Evolutionary conservation across 2,888 invertebrate species (phyloP), one percentile per base, ranked within the genome.

Genomic region (Spisula solida): DNA sequence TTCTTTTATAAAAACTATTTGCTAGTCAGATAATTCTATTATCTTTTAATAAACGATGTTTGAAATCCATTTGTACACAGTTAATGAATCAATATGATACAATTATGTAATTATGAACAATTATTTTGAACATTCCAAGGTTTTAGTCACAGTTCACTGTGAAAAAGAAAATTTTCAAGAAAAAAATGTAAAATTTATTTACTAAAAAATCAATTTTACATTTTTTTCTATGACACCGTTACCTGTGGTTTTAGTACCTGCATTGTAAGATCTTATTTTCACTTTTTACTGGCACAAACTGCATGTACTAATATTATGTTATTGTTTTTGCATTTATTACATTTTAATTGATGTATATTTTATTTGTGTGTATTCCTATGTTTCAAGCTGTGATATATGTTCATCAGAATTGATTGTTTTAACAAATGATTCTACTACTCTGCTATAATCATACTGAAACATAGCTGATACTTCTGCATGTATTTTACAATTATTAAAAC

Each of bases 311-410:
- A 66, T 25, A 25, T 25, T 66, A 10, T 25, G 5, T 66, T 66
- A 51, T 66, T 66, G n/a, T 25, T 66, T 66, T 66, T 25, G 60
- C 60, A 66, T 66, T 66, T 66, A 66, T 66, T 66, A 66, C n/a
- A n/a, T 60, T 66, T 66, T 25, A 66, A 66, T 66, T 51, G 51
- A 6, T 66, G 60, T 66, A 66, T 66, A 66, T 66, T 66, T 66
- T 66, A 66, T 25, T 66, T 66, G 0, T 10, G n/a, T 66, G 60
- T 66, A 66, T 66, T 41, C 5, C 6, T 66, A 66, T 66, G 60
- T 66, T 56, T 66, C 51, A 16, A 25, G 25, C 60, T 66, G 60
- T 66, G 60, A 66, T 66, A 66, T 66, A 8, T 51, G n/a, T 66
- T 66, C 25, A 66, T 66, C n/a, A 25, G 60, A 66, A 66, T 25